Percentiles rank a stretch among this genome's conserved stretches.
phyloP scores from a whole-genome alignment of 1,140 invertebrate genomes.

The Hyles euphorbiae region DNA sequence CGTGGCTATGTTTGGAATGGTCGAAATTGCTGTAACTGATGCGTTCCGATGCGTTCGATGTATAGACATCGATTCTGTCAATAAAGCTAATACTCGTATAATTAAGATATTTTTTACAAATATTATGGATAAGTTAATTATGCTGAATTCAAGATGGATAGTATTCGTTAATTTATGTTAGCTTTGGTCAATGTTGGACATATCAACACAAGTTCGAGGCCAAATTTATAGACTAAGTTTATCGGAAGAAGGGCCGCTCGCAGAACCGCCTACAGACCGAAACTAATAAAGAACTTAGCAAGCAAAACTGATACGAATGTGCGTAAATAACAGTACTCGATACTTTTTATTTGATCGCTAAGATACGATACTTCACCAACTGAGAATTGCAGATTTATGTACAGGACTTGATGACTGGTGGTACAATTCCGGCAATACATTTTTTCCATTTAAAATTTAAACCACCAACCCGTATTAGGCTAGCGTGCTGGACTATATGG shows the following conservation, averaged over 20 bases:
- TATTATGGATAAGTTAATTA: too few relatives aligned
- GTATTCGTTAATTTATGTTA: conserved; percentile 60
- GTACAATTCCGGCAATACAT: too few relatives aligned
- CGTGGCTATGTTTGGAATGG: too few relatives aligned
- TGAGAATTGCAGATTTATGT: conserved; percentile 15
- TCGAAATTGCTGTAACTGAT: too few relatives aligned
- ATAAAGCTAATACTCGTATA: too few relatives aligned
- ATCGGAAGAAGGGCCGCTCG: conserved; percentile 27
- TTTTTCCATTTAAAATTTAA: too few relatives aligned
- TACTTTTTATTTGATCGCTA: conserved; percentile 28
- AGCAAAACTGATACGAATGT: conserved; percentile 44
- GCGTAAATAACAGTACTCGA: conserved; percentile 31
- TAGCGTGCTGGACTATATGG: too few relatives aligned
- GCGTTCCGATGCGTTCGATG: too few relatives aligned
- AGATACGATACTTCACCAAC: conserved; percentile 18
- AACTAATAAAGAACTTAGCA: conserved; percentile 43
- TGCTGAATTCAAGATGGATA: conserved; percentile 40
- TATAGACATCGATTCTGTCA: too few relatives aligned
- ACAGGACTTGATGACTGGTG: too few relatives aligned
- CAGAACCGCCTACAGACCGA: conserved; percentile 32
- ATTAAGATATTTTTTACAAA: too few relatives aligned
- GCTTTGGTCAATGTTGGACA: conserved; percentile 49
- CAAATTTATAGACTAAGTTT: conserved; percentile 66
- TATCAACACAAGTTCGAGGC: conserved; percentile 40
- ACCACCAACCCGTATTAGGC: too few relatives aligned